Conservation (phyloP, 2,888 invertebrate genomes). For the Bruchidius siliquastri region DNA sequence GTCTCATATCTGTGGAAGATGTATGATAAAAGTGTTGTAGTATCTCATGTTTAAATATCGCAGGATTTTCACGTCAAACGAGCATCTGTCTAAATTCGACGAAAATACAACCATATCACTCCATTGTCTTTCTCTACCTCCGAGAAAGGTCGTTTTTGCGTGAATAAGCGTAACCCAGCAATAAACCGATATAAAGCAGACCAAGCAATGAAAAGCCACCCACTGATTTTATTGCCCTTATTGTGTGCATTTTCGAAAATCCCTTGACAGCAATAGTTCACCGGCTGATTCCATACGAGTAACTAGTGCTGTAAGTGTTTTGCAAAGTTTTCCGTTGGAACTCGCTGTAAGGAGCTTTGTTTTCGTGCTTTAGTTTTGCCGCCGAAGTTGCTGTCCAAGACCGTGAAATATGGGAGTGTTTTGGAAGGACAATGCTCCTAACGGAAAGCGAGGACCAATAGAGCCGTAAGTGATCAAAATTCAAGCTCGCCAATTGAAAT, state of each 20-base stretch:
- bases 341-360: not conserved
- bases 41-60: too few relatives aligned
- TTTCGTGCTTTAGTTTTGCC: not conserved
- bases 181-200: not conserved
- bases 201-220: not conserved
- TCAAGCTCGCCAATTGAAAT: not conserved
- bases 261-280: not conserved
- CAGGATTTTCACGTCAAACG: too few relatives aligned
- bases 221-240: not conserved
- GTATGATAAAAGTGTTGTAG: too few relatives aligned
- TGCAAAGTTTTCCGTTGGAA: not conserved
- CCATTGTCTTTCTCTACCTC: not conserved
- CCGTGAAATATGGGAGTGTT: not conserved
- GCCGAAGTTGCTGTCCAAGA: not conserved
- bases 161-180: not conserved
- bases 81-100: too few relatives aligned
- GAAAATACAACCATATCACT: too few relatives aligned
- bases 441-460: not conserved
- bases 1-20: too few relatives aligned
- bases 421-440: not conserved
- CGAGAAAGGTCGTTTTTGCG: not conserved
- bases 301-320: not conserved
- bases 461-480: not conserved
- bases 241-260: not conserved
- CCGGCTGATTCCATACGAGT: not conserved